Base-by-base conservation (phyloP, 2,888 invertebrate species). In the Trypoxylon attenuatum region DNA sequence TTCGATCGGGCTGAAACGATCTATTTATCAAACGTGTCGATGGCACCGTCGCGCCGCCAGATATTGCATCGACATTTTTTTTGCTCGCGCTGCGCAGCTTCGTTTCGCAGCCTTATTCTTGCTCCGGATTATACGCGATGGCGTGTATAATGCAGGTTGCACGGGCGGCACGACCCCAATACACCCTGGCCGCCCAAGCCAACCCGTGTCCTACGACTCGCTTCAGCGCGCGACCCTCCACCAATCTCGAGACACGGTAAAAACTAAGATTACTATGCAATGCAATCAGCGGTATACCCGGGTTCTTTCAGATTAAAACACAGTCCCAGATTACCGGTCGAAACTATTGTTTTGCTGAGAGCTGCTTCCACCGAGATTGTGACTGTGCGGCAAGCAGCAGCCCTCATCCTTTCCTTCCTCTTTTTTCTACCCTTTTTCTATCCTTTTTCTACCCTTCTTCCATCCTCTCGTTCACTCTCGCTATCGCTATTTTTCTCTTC, bases 261-360 rank as follows among this genome's bases (percentile, higher is more conserved):
- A 84, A 84, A 84, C 82, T 77, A 80, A 84, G 84, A 83, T 84
- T 84, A 81, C 83, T 79, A 80, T 82, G 80, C 81, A 78, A 84
- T 82, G 83, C 79, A 84, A 84, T 84, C 84, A 84, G 76, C 77
- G 62, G 58, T 39, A 60, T 64, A 54, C 52, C 22, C 53, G 43
- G 67, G 67, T 77, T 78, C 77, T 79, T 76, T 79, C 70, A 56
- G 79, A 80, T 81, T 81, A 80, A 81, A 81, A 78, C 79, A 63
- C 74, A 65, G 64, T 64, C 64, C 65, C 46, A 71, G 74, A 82
- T 79, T 81, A 76, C 76, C 67, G 66, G 71, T 69, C 60, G 68
- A 76, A 77, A 74, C 76, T 77, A 73, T 78, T 71, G 72, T 76
- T 77, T 77, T 73, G 73, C 73, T 59, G 47, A 45, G 41, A 38